Conservation (phyloP, 2,113 vertebrate species). For the Ammodytes marinus region DNA sequence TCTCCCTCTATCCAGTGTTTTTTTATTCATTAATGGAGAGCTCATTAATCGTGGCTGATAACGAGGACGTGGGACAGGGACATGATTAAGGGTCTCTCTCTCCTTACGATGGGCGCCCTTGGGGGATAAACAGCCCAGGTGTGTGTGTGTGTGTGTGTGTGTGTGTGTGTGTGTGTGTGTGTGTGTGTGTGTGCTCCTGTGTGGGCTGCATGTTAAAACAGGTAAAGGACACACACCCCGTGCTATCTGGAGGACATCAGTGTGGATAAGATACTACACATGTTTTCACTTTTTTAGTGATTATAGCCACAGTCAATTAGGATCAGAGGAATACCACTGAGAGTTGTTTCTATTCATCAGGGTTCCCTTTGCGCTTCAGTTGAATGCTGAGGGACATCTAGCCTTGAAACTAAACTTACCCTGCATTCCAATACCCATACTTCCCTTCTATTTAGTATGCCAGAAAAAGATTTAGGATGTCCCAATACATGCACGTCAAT, state of each 20-base stretch:
- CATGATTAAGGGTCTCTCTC: conserved; percentile 80
- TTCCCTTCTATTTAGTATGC: no score
- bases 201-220: conserved; percentile 72
- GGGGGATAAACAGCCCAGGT: conserved; percentile 75
- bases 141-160: conserved; percentile 17
- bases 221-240: conserved; percentile 63
- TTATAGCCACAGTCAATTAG: conserved; percentile 1
- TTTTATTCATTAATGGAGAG: conserved; percentile 81
- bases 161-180: conserved; percentile 35
- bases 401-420: no score
- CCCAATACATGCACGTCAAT: no score
- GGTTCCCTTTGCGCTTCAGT: conserved; percentile 13
- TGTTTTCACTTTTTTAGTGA: conserved; percentile 55
- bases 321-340: background rate
- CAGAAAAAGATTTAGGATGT: no score
- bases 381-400: conserved; percentile 6
- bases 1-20: conserved; percentile 48
- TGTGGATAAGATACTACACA: conserved; percentile 36
- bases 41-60: conserved; percentile 84
- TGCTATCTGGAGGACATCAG: conserved; percentile 77
- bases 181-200: conserved; percentile 50
- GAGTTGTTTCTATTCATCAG: conserved; percentile 6
- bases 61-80: conserved; percentile 77
- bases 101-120: conserved; percentile 79
- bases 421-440: no score